Conservation (phyloP, 92 coral and sea anemone species). For the Diadumene lineata region DNA sequence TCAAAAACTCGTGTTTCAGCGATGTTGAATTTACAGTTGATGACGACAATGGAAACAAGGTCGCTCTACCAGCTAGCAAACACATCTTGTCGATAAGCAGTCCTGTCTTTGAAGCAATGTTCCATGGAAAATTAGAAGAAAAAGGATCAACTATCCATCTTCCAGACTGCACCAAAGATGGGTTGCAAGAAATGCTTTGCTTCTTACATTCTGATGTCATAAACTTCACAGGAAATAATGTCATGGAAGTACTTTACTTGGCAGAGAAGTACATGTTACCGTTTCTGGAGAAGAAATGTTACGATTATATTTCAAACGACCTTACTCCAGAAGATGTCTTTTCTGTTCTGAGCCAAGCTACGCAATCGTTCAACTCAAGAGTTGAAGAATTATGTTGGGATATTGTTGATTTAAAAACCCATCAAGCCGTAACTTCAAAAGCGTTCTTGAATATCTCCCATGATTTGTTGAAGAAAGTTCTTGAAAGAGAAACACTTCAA, state of each 20-base stretch:
- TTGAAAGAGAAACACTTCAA: constrained; percentile 19
- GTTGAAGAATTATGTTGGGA: constrained; percentile 13
- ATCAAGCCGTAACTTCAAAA: constrained; percentile 11
- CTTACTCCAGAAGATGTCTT: constrained; percentile 21
- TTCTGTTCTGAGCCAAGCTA: constrained; percentile 6
- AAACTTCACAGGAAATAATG: constrained; percentile 17
- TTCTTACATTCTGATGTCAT: constrained; percentile 15
- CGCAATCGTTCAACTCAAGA: not conserved
- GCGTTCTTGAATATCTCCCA: constrained; percentile 20
- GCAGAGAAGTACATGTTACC: constrained; percentile 29
- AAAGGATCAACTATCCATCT: constrained; percentile 13
- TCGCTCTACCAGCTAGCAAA: constrained; percentile 26
- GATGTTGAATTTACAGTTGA: constrained; percentile 30
- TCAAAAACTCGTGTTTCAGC: constrained; percentile 27
- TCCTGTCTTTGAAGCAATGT: constrained; percentile 42
- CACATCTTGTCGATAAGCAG: constrained; percentile 34
- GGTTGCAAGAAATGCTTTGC: constrained; percentile 29
- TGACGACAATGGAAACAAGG: not conserved
- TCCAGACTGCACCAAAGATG: constrained; percentile 21
- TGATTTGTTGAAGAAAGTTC: constrained; percentile 17
- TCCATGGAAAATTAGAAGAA: constrained; percentile 32
- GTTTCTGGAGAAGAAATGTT: constrained; percentile 12
- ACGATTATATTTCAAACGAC: not conserved
- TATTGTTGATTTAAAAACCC: constrained; percentile 12
- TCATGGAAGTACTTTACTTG: constrained; percentile 24